Base-by-base conservation (phyloP, 2,113 vertebrate species). In the Vanacampus margaritifer region DNA sequence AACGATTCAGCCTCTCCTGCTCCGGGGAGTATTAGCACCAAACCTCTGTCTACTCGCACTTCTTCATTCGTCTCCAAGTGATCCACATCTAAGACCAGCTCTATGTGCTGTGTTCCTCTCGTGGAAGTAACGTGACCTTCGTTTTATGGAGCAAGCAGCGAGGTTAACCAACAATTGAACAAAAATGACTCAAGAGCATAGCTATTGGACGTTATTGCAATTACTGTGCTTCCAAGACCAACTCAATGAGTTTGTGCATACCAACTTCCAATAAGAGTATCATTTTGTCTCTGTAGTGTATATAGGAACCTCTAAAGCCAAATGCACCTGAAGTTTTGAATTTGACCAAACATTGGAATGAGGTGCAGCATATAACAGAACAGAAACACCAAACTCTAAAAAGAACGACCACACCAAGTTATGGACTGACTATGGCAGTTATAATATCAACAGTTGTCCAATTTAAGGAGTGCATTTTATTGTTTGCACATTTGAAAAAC, bases 1-100 rank as follows among this genome's bases (percentile, higher is more conserved):
- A 98, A 94, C 93, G 91, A 97, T 98, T 95, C 95, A 94, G 95
- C 93, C 90, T 88, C 89, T 85, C 87, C 90, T 76, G 85, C 88
- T 88, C 89, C 71, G 70, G 92, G 87, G 86, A 90, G 90, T 91
- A 90, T 92, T 92, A 92, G 90, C 91, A 91, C 91, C 87, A 91
- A 91, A 91, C 87, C 89, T 90, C 90, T 89, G 87, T 91, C 88
- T 90, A 87, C 88, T 91, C 85, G 83, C 89, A 90, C 91, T 91
- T 90, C 87, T 90, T 90, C 90, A 91, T 90, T 86, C 89, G 71
- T 89, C 88, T 84, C 78, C 78, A 71, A 77, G 84, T 86, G 86
- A 88, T 89, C 93, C 93, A 91, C 92, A 91, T 93, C 92, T 87
- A 91, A 87, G 86, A 88, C 89, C 92, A 84, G 89, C 77, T 72